Evolutionary conservation across 2,888 invertebrate species (phyloP).

Genomic region (Hyppa rectilinea): DNA sequence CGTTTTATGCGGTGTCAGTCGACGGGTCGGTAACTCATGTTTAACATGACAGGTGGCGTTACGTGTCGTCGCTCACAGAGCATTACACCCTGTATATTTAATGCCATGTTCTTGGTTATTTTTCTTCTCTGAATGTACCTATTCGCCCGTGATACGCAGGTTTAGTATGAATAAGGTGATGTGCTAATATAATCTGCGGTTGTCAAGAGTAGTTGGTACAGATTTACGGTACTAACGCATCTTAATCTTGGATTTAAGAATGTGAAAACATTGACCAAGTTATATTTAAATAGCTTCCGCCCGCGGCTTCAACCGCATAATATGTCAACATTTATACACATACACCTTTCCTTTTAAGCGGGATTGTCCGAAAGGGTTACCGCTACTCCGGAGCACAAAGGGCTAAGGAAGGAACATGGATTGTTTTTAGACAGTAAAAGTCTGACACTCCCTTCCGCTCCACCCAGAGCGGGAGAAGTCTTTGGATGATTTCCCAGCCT

Average conservation of each 20-base stretch:
- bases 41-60: slow-evolving; percentile 57
- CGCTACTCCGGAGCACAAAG: too few relatives aligned
- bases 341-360: too few relatives aligned
- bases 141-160: slow-evolving; percentile 12
- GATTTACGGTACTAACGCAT: not conserved
- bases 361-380: too few relatives aligned
- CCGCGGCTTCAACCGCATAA: too few relatives aligned
- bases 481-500: too few relatives aligned
- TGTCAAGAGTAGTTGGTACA: not conserved
- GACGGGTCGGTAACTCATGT: slow-evolving; percentile 50
- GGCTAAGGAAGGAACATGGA: too few relatives aligned
- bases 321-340: too few relatives aligned
- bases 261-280: not conserved
- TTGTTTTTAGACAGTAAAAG: too few relatives aligned
- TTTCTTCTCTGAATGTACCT: slow-evolving; percentile 24
- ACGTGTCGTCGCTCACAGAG: slow-evolving; percentile 34
- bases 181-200: not conserved
- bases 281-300: too few relatives aligned
- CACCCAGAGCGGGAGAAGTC: too few relatives aligned
- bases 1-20: slow-evolving; percentile 49
- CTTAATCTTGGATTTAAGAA: too few relatives aligned
- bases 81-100: slow-evolving; percentile 43
- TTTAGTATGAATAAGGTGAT: slow-evolving; percentile 35
- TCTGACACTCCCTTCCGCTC: too few relatives aligned
- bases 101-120: slow-evolving; percentile 29